These are phyloP conservation scores for Heliconius hewitsoni DNA, from an alignment of 1,140 invertebrate species.

Conservation along the genomic window DNA sequence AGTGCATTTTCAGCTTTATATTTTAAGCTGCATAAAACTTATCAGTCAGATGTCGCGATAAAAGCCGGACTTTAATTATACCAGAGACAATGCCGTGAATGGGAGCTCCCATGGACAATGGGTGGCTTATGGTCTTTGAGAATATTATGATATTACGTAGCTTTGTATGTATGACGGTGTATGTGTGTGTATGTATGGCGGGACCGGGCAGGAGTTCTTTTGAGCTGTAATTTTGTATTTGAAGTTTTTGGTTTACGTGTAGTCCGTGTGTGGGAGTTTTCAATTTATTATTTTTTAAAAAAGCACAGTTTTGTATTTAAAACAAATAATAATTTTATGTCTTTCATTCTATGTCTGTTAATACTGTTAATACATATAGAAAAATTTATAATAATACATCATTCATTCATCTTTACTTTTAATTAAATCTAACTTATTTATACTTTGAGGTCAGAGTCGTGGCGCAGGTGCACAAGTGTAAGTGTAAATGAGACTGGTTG, in stretches of 20 bases:
- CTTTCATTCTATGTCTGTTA: too few species aligned
- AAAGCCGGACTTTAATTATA: slow-evolving; percentile 21
- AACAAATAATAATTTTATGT: too few species aligned
- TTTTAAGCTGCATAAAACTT: slow-evolving; percentile 4
- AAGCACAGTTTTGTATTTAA: too few species aligned
- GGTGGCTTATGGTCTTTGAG: slow-evolving; percentile 22
- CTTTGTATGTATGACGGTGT: neutral
- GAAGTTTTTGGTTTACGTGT: neutral
- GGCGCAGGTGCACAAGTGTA: too few species aligned
- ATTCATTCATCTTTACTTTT: too few species aligned
- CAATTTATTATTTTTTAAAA: too few species aligned
- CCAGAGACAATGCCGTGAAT: slow-evolving; percentile 16
- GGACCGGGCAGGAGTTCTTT: neutral
- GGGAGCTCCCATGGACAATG: slow-evolving; percentile 10
- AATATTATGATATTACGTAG: slow-evolving; percentile 1
- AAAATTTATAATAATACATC: too few species aligned
- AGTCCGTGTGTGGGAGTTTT: too few species aligned
- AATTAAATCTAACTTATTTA: too few species aligned
- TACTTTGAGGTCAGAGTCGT: too few species aligned
- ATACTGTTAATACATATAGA: too few species aligned
- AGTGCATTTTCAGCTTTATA: slow-evolving; percentile 11
- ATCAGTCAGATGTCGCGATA: slow-evolving; percentile 22
- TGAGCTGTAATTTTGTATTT: neutral
- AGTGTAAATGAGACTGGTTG: too few species aligned
- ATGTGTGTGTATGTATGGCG: neutral